These are phyloP conservation scores for Podarcis cretensis DNA, from an alignment of 2,113 vertebrate genomes.

Conservation along the genomic window DNA sequence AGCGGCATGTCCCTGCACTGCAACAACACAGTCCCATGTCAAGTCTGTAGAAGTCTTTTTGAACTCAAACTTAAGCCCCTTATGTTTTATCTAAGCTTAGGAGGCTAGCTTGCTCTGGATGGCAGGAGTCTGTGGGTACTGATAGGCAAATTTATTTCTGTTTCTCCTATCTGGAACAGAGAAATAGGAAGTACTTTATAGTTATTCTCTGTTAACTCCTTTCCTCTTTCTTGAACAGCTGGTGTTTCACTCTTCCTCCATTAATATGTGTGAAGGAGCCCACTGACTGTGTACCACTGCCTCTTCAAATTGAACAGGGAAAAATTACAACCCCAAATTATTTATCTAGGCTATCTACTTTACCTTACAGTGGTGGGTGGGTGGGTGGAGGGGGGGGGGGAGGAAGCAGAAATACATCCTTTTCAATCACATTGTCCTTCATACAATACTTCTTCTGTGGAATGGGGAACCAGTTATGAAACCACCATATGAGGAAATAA, in stretches of 20 bases:
- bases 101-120: background rate
- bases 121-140: background rate
- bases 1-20: background rate
- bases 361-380: background rate
- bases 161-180: background rate
- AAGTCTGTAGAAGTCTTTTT: background rate
- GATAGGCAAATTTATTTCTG: background rate
- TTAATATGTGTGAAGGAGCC: background rate
- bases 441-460: background rate
- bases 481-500: background rate
- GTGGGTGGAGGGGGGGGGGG: background rate
- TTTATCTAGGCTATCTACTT: background rate
- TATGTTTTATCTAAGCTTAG: background rate
- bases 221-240: background rate
- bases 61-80: background rate
- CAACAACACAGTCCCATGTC: background rate
- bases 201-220: background rate
- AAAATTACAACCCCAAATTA: background rate
- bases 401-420: background rate
- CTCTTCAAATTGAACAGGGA: background rate
- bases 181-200: background rate
- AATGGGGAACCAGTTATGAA: slow-evolving; percentile 2
- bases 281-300: background rate
- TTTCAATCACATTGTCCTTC: background rate
- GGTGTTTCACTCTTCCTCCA: background rate